These are phyloP conservation scores for Folsomia manolachei DNA, from an alignment of 2,888 invertebrate species.

Conservation along the genomic window DNA sequence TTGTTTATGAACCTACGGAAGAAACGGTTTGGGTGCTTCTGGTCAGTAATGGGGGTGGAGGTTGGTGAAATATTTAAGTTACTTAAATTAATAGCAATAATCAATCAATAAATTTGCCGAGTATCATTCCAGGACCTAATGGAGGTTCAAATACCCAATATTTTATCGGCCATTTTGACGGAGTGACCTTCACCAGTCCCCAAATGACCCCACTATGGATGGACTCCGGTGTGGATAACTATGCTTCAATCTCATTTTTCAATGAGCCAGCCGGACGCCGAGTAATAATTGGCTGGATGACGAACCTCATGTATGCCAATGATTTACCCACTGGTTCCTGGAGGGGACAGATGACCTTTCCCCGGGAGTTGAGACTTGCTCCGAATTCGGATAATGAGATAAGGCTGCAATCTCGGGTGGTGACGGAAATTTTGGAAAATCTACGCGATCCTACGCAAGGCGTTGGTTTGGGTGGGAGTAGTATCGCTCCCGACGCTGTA, in stretches of 20 bases:
- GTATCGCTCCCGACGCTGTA: background rate
- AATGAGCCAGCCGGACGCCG: conserved; percentile 29
- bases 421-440: conserved; percentile 6
- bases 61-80: conserved; percentile 11
- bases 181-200: conserved; percentile 22
- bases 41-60: conserved; percentile 45
- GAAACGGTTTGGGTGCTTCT: conserved; percentile 41
- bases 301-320: conserved; percentile 38
- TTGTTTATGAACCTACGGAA: conserved; percentile 23
- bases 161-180: conserved; percentile 45
- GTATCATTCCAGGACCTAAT: conserved; percentile 41
- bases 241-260: conserved; percentile 45
- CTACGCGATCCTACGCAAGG: background rate
- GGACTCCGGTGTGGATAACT: conserved; percentile 49
- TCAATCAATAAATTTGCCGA: too few relatives aligned
- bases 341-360: conserved; percentile 47
- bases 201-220: conserved; percentile 38
- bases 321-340: conserved; percentile 34
- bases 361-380: conserved; percentile 14
- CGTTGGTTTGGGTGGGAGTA: background rate
- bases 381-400: background rate
- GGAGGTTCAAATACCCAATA: conserved; percentile 45
- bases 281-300: conserved; percentile 45
- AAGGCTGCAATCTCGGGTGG: conserved; percentile 13
- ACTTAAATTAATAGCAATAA: background rate